Conservation (phyloP, 2,113 vertebrate genomes). For the Mormoops blainvillei region DNA sequence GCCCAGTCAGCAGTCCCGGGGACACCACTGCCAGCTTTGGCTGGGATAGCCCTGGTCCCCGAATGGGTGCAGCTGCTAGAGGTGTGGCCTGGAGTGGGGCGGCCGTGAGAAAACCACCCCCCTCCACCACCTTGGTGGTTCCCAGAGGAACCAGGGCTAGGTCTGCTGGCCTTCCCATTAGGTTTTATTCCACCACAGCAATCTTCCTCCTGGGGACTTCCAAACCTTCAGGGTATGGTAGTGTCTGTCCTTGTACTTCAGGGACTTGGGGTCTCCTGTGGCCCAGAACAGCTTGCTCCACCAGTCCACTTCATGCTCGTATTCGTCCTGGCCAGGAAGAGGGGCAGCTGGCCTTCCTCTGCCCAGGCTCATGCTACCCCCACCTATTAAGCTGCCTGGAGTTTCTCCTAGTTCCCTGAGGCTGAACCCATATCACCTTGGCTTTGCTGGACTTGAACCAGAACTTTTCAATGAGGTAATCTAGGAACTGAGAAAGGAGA, state of each 20-base stretch:
- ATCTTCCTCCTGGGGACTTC: not conserved
- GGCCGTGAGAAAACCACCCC: not conserved
- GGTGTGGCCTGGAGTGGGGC: not conserved
- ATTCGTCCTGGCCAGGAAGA: slow-evolving; percentile 20
- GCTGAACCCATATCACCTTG: slow-evolving; percentile 49
- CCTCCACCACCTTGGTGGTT: not conserved
- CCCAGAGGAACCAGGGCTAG: not conserved
- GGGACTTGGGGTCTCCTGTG: slow-evolving; percentile 38
- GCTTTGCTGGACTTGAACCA: slow-evolving; percentile 38
- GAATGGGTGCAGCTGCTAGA: not conserved
- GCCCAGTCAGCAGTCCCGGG: too few species aligned
- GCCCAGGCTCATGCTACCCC: not conserved
- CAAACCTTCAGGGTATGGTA: slow-evolving; percentile 76
- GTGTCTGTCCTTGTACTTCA: not conserved
- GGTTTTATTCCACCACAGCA: too few species aligned
- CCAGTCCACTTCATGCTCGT: slow-evolving; percentile 74
- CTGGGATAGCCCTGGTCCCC: not conserved
- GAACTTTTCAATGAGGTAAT: slow-evolving; percentile 35
- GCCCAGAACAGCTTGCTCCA: slow-evolving; percentile 79
- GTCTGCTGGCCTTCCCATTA: not conserved
- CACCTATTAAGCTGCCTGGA: not conserved
- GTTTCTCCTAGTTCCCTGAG: not conserved
- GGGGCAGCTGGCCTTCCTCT: not conserved
- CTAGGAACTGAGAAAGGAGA: slow-evolving; percentile 42
- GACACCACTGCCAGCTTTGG: not conserved